phyloP scores from a whole-genome alignment of 1,140 invertebrate genomes.

The Polypedilum vanderplanki region DNA sequence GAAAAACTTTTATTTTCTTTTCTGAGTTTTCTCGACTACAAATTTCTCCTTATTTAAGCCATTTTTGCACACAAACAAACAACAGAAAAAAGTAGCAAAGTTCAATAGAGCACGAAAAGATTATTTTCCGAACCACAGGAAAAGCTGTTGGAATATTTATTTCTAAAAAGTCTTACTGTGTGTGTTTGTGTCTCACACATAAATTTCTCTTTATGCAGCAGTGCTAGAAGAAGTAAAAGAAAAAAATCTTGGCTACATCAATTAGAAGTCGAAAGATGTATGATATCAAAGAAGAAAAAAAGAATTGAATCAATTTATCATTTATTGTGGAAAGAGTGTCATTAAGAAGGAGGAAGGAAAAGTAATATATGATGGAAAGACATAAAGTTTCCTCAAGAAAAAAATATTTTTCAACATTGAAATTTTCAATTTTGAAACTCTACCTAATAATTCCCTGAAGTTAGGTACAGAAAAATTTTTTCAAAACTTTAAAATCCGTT shows the following conservation, averaged over 20 bases:
- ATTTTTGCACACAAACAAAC: background rate
- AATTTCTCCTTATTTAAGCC: background rate
- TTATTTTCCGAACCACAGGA: background rate
- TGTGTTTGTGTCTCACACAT: background rate
- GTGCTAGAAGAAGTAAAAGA: background rate
- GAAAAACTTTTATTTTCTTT: background rate
- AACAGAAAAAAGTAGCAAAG: background rate
- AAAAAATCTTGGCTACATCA: background rate
- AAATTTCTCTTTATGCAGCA: background rate
- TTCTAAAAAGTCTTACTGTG: background rate
- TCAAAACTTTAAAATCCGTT: no score
- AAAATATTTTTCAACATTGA: no score
- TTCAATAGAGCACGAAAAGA: constrained; percentile 12
- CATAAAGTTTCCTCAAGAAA: no score
- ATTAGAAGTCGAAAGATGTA: constrained; percentile 9
- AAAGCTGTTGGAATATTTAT: background rate
- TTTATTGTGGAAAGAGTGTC: no score
- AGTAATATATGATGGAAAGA: no score
- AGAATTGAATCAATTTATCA: no score
- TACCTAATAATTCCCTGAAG: no score
- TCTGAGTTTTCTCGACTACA: background rate
- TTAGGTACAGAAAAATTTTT: no score
- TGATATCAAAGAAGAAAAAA: background rate
- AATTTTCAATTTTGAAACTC: no score
- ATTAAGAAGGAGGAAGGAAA: no score